Conservation (phyloP, 2,888 invertebrate species). For the Andrena dorsata region DNA sequence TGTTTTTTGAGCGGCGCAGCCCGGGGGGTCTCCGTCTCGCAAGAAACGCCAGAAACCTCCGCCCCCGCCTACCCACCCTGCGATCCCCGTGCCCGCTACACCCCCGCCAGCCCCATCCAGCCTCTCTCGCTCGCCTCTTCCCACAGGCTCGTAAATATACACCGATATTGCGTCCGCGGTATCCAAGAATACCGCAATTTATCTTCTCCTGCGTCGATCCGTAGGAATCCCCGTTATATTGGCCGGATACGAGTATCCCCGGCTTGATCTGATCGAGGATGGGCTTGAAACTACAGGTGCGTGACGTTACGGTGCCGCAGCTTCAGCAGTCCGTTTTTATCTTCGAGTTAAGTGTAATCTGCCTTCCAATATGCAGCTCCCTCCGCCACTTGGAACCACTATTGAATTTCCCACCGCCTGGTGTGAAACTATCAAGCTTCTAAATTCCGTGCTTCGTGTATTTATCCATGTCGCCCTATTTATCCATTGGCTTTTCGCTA, state of each 20-base stretch:
- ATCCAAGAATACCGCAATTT: slow-evolving; percentile 77
- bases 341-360: not conserved
- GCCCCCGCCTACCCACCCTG: slow-evolving; percentile 43
- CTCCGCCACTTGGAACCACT: too few species aligned
- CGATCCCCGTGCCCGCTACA: slow-evolving; percentile 50
- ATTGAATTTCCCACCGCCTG: too few species aligned
- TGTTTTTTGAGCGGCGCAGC: slow-evolving; percentile 82
- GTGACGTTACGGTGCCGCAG: not conserved
- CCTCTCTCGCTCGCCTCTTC: slow-evolving; percentile 40
- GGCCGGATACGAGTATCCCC: slow-evolving; percentile 32
- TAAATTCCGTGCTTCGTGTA: too few species aligned
- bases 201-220: slow-evolving; percentile 77
- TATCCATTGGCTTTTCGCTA: too few species aligned
- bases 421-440: too few species aligned
- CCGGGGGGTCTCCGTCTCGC: slow-evolving; percentile 78
- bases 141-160: slow-evolving; percentile 78
- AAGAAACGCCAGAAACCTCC: slow-evolving; percentile 71
- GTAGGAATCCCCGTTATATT: slow-evolving; percentile 71
- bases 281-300: slow-evolving; percentile 31
- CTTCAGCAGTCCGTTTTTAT: not conserved
- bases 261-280: slow-evolving; percentile 13
- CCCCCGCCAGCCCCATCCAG: slow-evolving; percentile 58
- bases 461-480: too few species aligned
- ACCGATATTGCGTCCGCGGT: slow-evolving; percentile 76
- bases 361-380: too few species aligned